phyloP scores from a whole-genome alignment of 2,888 invertebrate species.

The Adelphocoris suturalis region DNA sequence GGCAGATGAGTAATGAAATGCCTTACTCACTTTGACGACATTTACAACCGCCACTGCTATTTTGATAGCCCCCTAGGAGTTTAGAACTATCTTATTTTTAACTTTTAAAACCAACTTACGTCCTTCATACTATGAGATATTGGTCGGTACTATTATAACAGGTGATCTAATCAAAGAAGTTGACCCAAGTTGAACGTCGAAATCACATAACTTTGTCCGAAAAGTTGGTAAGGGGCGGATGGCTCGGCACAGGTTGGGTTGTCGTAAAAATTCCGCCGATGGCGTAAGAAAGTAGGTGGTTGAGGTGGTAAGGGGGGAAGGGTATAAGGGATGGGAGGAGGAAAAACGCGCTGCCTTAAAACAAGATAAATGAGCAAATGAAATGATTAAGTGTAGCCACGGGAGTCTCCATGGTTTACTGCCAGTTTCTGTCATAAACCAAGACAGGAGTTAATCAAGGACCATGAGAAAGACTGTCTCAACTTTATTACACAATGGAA shows the following conservation, averaged over 20 bases:
- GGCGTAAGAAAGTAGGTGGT: conserved; percentile 52
- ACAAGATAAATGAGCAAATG: conserved; percentile 69
- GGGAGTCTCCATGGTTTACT: conserved; percentile 62
- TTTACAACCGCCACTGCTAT: background rate
- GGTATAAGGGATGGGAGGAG: background rate
- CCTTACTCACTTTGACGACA: background rate
- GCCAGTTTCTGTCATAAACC: conserved; percentile 68
- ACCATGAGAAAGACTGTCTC: conserved; percentile 54
- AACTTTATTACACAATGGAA: conserved; percentile 67
- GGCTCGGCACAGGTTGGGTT: conserved; percentile 45
- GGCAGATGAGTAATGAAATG: background rate
- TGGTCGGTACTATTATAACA: conserved; percentile 43
- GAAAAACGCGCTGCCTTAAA: conserved; percentile 35
- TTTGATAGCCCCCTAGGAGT: conserved; percentile 51
- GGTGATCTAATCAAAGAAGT: conserved; percentile 67
- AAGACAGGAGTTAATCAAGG: conserved; percentile 66
- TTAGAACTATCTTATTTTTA: conserved; percentile 40
- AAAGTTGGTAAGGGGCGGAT: background rate
- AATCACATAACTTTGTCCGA: conserved; percentile 57
- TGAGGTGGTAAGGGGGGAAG: background rate
- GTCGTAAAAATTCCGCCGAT: conserved; percentile 66
- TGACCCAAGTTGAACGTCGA: conserved; percentile 19
- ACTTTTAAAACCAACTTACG: conserved; percentile 57
- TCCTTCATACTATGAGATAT: conserved; percentile 37
- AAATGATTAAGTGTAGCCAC: conserved; percentile 65